Evolutionary conservation across 2,888 invertebrate genomes (phyloP).

Genomic region (Anaspis maculata): DNA sequence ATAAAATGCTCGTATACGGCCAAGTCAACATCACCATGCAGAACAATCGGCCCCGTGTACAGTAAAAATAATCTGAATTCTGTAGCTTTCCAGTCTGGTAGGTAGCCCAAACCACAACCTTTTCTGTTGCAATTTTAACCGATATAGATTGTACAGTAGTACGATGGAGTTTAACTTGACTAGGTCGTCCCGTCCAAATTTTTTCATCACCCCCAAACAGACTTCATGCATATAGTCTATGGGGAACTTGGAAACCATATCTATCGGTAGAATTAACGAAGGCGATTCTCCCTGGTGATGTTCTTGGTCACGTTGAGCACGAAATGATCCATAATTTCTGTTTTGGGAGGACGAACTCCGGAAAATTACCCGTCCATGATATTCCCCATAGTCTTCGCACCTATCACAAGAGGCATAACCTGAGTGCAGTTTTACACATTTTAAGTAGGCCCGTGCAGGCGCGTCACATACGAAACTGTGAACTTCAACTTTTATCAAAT

Average conservation of each 20-base stretch:
- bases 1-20: slow-evolving; percentile 11
- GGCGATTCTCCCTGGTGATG: slow-evolving; percentile 9
- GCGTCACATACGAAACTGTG: neutral
- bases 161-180: neutral
- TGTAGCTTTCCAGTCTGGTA: slow-evolving; percentile 16
- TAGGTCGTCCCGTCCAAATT: slow-evolving; percentile 12
- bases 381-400: neutral
- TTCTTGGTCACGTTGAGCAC: slow-evolving; percentile 6
- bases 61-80: slow-evolving; percentile 12
- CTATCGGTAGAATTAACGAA: slow-evolving; percentile 6
- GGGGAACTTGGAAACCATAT: slow-evolving; percentile 9
- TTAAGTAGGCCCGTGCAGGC: slow-evolving; percentile 3
- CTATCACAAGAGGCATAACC: slow-evolving; percentile 12
- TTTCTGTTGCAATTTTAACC: slow-evolving; percentile 12
- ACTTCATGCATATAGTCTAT: slow-evolving; percentile 13
- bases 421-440: slow-evolving; percentile 9
- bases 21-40: slow-evolving; percentile 6
- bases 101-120: slow-evolving; percentile 8
- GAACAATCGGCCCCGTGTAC: slow-evolving; percentile 7
- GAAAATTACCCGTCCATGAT: neutral
- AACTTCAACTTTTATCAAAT: slow-evolving; percentile 7
- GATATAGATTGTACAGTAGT: slow-evolving; percentile 4
- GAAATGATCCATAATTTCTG: slow-evolving; percentile 8
- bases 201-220: slow-evolving; percentile 15
- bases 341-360: too few species aligned